Percentiles rank a stretch among this genome's conserved stretches.
Evolutionary conservation across 2,797 vertebrate genomes (phyloP).

Genomic region (Muscicapa comitata): DNA sequence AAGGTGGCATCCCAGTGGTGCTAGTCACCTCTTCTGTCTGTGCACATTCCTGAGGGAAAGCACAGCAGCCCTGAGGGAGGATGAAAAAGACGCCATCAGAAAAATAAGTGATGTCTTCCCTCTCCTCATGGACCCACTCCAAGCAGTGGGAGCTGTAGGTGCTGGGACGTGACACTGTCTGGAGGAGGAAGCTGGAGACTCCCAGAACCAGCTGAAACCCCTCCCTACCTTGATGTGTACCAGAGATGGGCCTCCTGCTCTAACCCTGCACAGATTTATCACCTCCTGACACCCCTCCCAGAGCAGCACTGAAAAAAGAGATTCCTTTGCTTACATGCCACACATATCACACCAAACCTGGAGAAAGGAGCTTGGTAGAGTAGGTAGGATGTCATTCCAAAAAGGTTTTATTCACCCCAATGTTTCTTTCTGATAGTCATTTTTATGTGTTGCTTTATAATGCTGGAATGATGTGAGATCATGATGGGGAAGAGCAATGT

Average conservation of each 20-base stretch:
- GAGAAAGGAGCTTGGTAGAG: background rate
- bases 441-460: constrained; percentile 41
- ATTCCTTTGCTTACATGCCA: constrained; percentile 6
- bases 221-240: background rate
- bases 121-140: background rate
- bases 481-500: background rate
- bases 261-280: background rate
- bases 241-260: background rate
- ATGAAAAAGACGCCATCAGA: background rate
- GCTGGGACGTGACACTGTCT: background rate
- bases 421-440: constrained; percentile 16
- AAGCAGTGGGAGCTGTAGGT: background rate
- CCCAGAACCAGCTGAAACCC: background rate
- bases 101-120: background rate
- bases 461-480: constrained; percentile 13
- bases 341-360: constrained; percentile 19
- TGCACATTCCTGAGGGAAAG: background rate
- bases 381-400: background rate
- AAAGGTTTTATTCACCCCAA: background rate
- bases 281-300: background rate
- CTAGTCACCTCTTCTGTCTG: background rate
- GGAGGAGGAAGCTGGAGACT: background rate
- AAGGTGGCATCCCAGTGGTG: rapidly evolving
- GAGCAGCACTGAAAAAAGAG: background rate
- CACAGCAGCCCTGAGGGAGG: rapidly evolving